Base-by-base conservation (phyloP, 2,888 invertebrate genomes). In the Rotaria magnacalcarata region DNA sequence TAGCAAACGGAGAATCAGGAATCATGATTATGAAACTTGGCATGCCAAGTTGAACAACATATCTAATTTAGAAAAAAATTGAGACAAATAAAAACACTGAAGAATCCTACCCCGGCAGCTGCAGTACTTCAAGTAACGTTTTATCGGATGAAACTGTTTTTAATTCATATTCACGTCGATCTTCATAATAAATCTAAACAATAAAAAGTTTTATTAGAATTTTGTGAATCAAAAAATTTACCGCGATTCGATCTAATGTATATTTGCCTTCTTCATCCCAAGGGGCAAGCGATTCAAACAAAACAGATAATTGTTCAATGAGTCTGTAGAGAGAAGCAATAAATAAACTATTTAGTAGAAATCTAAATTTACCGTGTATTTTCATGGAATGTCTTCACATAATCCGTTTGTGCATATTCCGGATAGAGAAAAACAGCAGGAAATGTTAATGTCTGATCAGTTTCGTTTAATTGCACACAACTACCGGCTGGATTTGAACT, bases 351-450 rank as follows among this genome's bases (percentile, higher is more conserved):
- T 19, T 24, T 8, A 21, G 21, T 27, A 10, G 7, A 41, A 85
- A 21, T 27, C 50, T 50, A 75, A 85, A 52, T 7, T 60, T 93
- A 93, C 92, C 92, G 91, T 0, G 93, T 92, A 88, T 94, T 93
- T 91, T 96, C 96, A 19, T 87, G 93, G 89, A 96, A 95, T 87
- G 93, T 93, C 90, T 94, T 94, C 74, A 97, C 93, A 89, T 96
- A 95, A 91, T 98, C 97, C 85, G 95, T 95, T 89, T 94, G 94
- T 87, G 94, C 92, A 89, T 94, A 94, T 91, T 97, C 96, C 0
- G 97, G 97, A 91, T 96, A 97, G 21, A 95, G 92, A 88, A 97
- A 93, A 34, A 95, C 92, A 0, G 96, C 94, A 0, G 97, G 97
- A 96, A 96, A 97, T 85, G 94, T 91, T 21, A 97, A 88, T 8